Base-by-base conservation (phyloP, 2,797 vertebrate species). In the Rhinichthys osculus region DNA sequence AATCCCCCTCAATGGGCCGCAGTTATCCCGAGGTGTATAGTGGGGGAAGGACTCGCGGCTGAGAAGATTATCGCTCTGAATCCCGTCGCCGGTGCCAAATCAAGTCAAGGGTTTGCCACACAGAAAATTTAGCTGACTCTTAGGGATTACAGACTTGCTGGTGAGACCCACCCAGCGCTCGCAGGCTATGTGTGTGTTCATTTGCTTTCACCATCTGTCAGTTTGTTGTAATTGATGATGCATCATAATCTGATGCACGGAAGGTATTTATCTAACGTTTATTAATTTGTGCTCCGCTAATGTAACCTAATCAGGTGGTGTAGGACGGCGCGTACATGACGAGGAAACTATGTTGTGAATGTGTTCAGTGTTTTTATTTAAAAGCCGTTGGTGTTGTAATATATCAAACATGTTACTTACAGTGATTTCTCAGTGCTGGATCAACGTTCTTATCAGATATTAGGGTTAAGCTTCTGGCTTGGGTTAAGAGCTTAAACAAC, bases 191-290 rank as follows among this genome's bases (percentile, higher is more conserved):
- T 86, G 72, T 86, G 89, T 88, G 88, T 93, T 91, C 93, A 92
- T 93, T 92, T 91, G 89, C 92, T 92, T 90, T 89, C 91, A 90
- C 93, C 93, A 94, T 95, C 94, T 95, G 93, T 91, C 93, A 89
- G 88, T 88, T 89, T 81, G 71, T 89, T 93, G 90, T 94, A 93
- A 94, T 94, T 94, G 92, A 94, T 94, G 93, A 91, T 90, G 91
- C 88, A 83, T 90, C 91, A 88, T 94, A 93, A 93, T 94, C 91
- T 91, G 92, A 93, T 93, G 93, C 90, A 71, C 78, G 38, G 78
- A 78, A 54, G 83, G 81, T 85, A 42, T 83, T 82, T 85, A 82
- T 87, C 59, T 79, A 13, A 69, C 23, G 47, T 66, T 57, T 86
- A 52, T 87, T 85, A 74, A 82, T 78, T 82, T 76, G 70, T 40